Conservation (phyloP, 2,113 vertebrate genomes). For the Noturus placidus region DNA sequence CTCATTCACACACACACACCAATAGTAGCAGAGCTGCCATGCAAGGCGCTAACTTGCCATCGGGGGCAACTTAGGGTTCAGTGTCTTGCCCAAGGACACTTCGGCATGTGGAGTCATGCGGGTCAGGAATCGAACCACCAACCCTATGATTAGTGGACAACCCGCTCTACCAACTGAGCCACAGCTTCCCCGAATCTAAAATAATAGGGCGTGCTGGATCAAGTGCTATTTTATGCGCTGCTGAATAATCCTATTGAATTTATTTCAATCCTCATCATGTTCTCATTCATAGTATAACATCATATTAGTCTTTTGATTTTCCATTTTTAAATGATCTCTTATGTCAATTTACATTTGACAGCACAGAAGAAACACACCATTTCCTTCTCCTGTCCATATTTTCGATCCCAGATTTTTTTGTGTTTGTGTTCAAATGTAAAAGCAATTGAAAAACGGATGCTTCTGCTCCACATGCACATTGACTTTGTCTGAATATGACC, state of each 20-base stretch:
- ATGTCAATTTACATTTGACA: neutral
- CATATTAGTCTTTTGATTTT: neutral
- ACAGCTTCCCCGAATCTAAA: neutral
- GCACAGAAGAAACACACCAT: neutral
- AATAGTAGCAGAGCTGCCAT: too few relatives aligned
- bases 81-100: too few relatives aligned
- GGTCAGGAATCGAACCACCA: too few relatives aligned
- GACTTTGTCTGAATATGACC: neutral
- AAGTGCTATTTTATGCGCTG: neutral
- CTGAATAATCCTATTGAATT: neutral
- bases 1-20: too few relatives aligned
- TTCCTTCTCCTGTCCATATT: neutral
- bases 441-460: neutral
- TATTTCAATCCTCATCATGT: neutral
- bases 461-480: neutral
- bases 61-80: too few relatives aligned
- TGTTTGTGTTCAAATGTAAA: neutral
- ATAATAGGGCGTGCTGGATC: neutral
- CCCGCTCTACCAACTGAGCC: too few relatives aligned
- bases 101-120: too few relatives aligned
- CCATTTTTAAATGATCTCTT: neutral
- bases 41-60: too few relatives aligned
- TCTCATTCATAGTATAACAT: neutral
- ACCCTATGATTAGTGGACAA: too few relatives aligned
- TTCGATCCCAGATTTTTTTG: neutral